These are phyloP conservation scores for Rosalia funebris DNA, from an alignment of 2,888 invertebrate species.

Conservation along the genomic window DNA sequence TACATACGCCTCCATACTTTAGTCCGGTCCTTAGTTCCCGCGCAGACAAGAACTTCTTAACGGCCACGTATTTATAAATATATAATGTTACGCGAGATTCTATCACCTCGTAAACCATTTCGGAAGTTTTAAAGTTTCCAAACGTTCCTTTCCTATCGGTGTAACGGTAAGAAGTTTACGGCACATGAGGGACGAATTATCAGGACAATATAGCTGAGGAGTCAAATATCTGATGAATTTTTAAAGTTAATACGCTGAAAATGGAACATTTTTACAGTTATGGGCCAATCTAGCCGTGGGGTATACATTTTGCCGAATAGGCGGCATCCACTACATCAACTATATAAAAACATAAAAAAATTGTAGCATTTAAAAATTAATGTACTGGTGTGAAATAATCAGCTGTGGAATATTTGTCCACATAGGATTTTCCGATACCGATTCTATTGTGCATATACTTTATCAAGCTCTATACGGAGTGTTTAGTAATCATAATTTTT, in stretches of 20 bases:
- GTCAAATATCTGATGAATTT: constrained; percentile 49
- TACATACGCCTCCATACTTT: too few relatives aligned
- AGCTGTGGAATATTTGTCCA: too few relatives aligned
- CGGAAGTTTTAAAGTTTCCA: constrained; percentile 44
- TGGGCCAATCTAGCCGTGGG: constrained; percentile 17
- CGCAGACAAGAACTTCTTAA: constrained; percentile 21
- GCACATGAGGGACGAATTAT: constrained; percentile 49
- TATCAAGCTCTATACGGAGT: too few relatives aligned
- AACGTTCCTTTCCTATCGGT: constrained; percentile 44
- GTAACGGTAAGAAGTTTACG: constrained; percentile 46
- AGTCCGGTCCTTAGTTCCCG: background rate
- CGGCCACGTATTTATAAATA: constrained; percentile 32
- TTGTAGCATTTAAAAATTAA: too few relatives aligned
- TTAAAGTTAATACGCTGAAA: constrained; percentile 42
- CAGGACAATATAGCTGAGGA: constrained; percentile 46
- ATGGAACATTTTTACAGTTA: constrained; percentile 26
- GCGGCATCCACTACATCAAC: too few relatives aligned
- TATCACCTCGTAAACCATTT: constrained; percentile 52
- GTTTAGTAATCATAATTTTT: too few relatives aligned
- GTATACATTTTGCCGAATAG: too few relatives aligned
- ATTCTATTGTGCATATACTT: too few relatives aligned
- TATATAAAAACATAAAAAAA: too few relatives aligned
- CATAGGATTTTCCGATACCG: too few relatives aligned
- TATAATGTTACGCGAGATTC: constrained; percentile 46
- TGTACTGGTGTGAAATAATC: too few relatives aligned